Conservation (phyloP, 2,888 invertebrate genomes). For the Trissolcus japonicus region DNA sequence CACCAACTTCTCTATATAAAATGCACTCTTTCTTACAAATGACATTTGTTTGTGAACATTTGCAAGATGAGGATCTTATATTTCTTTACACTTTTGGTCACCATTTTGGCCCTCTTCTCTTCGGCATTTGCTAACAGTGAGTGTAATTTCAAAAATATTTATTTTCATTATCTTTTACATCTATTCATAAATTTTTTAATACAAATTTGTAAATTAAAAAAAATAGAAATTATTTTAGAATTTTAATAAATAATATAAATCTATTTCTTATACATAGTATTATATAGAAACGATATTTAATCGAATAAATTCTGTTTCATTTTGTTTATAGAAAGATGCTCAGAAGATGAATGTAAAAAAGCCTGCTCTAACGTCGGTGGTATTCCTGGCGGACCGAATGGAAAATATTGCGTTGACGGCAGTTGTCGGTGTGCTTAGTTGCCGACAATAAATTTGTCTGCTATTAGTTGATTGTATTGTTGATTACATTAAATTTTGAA, state of each 20-base stretch:
- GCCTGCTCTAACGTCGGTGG: constrained; percentile 57
- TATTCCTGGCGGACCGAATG: constrained; percentile 60
- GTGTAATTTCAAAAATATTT: constrained; percentile 4
- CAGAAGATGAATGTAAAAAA: constrained; percentile 58
- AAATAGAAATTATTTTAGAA: too few species aligned
- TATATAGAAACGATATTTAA: too few species aligned
- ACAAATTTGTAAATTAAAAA: too few species aligned
- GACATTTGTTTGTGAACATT: constrained; percentile 23
- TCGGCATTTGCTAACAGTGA: constrained; percentile 56
- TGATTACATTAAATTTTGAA: too few species aligned
- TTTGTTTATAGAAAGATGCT: constrained; percentile 48
- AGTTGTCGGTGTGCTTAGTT: constrained; percentile 55
- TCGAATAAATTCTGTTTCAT: too few species aligned
- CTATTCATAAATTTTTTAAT: too few species aligned
- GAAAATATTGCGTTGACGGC: constrained; percentile 63
- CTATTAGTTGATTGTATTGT: too few species aligned
- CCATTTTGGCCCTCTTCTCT: constrained; percentile 54
- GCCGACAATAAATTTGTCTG: constrained; percentile 4
- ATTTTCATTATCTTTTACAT: too few species aligned
- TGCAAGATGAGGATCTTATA: constrained; percentile 58
- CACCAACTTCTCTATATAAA: constrained; percentile 36
- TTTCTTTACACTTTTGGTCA: constrained; percentile 54
- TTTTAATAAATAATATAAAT: too few species aligned
- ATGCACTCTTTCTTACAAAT: constrained; percentile 5
- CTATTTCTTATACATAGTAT: too few species aligned